Conservation (phyloP, 1,140 invertebrate species). For the Branchinecta lindahli region DNA sequence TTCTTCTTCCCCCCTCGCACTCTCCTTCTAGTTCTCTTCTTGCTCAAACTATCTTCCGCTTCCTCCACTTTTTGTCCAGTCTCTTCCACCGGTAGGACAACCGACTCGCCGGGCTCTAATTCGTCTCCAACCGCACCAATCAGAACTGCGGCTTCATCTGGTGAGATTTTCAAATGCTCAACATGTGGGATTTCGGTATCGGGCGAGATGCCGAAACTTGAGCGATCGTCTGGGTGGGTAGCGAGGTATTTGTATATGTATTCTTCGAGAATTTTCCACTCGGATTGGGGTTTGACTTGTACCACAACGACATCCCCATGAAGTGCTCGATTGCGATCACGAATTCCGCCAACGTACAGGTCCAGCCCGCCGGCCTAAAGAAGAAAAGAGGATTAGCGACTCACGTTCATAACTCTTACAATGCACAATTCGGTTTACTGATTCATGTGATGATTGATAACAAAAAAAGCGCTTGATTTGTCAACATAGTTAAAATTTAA, state of each 20-base stretch:
- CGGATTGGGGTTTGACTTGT: conserved; percentile 29
- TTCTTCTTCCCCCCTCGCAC: no score
- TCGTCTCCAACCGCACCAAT: conserved; percentile 14
- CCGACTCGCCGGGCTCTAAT: conserved; percentile 16
- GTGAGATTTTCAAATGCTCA: conserved; percentile 14
- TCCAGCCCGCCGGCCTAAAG: conserved; percentile 35
- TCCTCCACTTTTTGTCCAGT: conserved; percentile 19
- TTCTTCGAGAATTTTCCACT: conserved; percentile 33
- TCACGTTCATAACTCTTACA: background rate
- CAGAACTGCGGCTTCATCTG: conserved; percentile 15
- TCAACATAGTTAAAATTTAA: background rate
- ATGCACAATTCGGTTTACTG: background rate
- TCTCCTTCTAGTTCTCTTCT: no score
- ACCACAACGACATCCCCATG: conserved; percentile 40
- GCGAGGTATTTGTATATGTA: background rate
- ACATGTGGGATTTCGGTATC: conserved; percentile 20
- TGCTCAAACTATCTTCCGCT: conserved; percentile 10
- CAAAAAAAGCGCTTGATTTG: conserved; percentile 15
- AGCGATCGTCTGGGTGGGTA: background rate
- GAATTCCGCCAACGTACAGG: conserved; percentile 36
- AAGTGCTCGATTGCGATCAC: conserved; percentile 37
- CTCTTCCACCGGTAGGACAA: conserved; percentile 20
- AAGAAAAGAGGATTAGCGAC: conserved; percentile 8
- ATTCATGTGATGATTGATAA: conserved; percentile 15
- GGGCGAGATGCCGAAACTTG: conserved; percentile 18